Conservation (phyloP, 2,113 vertebrate genomes). For the Sphyrna mokarran region DNA sequence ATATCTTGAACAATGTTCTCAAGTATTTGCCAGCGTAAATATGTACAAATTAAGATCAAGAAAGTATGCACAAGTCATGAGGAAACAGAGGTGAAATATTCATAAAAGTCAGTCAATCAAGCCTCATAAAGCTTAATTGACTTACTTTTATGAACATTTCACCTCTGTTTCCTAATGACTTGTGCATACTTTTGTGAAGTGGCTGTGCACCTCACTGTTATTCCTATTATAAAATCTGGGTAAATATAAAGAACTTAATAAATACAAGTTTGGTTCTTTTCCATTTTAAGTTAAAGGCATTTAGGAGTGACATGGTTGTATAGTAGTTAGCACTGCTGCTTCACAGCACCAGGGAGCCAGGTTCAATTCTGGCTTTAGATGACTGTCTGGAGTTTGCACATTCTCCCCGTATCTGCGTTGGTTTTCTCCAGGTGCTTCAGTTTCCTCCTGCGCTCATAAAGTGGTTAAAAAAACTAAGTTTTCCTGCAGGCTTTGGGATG, state of each 20-base stretch:
- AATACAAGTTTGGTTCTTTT: background rate
- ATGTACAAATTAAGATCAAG: background rate
- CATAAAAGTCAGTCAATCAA: background rate
- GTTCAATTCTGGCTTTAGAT: too few relatives aligned
- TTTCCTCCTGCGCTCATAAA: background rate
- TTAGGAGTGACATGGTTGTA: too few relatives aligned
- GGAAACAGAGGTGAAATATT: background rate
- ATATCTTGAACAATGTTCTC: background rate
- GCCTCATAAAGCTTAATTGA: too few relatives aligned
- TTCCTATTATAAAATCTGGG: background rate
- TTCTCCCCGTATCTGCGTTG: too few relatives aligned
- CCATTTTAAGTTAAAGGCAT: background rate
- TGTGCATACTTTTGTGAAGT: background rate
- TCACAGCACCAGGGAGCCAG: too few relatives aligned
- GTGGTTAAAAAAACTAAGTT: too few relatives aligned
- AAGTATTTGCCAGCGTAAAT: background rate
- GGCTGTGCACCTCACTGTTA: background rate
- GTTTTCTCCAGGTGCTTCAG: too few relatives aligned
- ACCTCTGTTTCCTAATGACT: too few relatives aligned
- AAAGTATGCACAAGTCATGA: background rate
- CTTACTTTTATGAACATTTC: too few relatives aligned
- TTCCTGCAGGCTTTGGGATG: background rate
- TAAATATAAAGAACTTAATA: background rate
- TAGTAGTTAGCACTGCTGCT: too few relatives aligned
- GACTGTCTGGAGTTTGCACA: too few relatives aligned